Conservation (phyloP, 1,140 invertebrate species). For the Delia radicum region DNA sequence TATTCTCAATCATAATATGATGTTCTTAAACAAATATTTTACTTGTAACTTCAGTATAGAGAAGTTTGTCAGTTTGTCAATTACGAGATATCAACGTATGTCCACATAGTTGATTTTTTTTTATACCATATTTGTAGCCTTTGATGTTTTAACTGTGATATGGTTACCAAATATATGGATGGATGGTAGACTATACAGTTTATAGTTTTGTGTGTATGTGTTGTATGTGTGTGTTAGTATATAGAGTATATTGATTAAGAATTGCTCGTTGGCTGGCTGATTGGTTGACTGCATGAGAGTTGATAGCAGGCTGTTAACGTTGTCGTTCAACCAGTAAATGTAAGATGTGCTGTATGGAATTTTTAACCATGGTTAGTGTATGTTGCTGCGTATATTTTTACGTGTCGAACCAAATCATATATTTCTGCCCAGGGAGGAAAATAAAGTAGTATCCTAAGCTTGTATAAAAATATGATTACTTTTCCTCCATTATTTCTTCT, state of each 20-base stretch:
- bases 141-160: constrained; percentile 15
- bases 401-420: neutral
- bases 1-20: too few species aligned
- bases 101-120: neutral
- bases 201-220: neutral
- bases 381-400: neutral
- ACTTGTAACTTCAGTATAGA: too few species aligned
- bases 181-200: neutral
- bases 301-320: constrained; percentile 15
- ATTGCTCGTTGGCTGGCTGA: neutral
- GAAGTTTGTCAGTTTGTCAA: too few species aligned
- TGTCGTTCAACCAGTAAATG: constrained; percentile 14
- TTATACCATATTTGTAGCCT: neutral
- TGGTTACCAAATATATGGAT: constrained; percentile 6
- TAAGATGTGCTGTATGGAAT: neutral
- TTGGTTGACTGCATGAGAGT: neutral
- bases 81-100: too few species aligned
- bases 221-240: neutral
- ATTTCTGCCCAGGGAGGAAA: neutral
- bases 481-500: neutral
- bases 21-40: too few species aligned
- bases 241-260: neutral
- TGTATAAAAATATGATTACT: neutral
- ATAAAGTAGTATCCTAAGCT: neutral
- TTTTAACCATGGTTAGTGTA: neutral